Base-by-base conservation (phyloP, 1,140 invertebrate species). In the Bacillus rossius region DNA sequence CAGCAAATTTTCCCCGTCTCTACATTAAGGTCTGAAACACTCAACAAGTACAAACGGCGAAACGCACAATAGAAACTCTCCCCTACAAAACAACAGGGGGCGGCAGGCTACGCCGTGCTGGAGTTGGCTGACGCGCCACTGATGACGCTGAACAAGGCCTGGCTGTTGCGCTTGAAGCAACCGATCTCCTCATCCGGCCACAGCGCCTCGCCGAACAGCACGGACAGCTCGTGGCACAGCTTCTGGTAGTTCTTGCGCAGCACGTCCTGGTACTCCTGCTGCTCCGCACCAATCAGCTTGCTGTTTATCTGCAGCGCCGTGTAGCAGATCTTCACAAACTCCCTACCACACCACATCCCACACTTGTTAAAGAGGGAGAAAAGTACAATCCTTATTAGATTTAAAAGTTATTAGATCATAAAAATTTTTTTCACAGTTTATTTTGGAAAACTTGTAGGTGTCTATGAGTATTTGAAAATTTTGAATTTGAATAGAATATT, bases 231-330 rank as follows among this genome's bases (percentile, higher is more conserved):
- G 54, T 84, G 81, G 57, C 89, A 89, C 19, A 96, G 77, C 64
- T 94, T 92, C 64, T 88, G 85, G 75, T 91, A 95, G 71, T 94
- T 95, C 29, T 85, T 77, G 64, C 87, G 84, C 7, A 96, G 73
- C 0, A 87, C 88, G 67, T 91, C 87, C 69, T 96, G 94, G 68
- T 96, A 96, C 65, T 94, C 88, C 22, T 86, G 81, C 70, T 95
- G 92, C 73, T 96, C 92, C 4, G 84, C 82, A 37, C 83, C 83
- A 62, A 96, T 92, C 47, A 96, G 76, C 64, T 87, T 87, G 17
- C 85, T 87, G 75, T 96, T 96, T 49, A 95, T 79, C 71, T 94
- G 89, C 25, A 96, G 71, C 0, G 92, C 92, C 22, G 86, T 85
- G 64, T 91, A 87, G 71, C 91, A 96, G 43, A 94, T 84, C 61